Evolutionary conservation across 2,888 invertebrate species (phyloP), one percentile per base, ranked within the genome.

Genomic region (Cylindroiulus punctatus): DNA sequence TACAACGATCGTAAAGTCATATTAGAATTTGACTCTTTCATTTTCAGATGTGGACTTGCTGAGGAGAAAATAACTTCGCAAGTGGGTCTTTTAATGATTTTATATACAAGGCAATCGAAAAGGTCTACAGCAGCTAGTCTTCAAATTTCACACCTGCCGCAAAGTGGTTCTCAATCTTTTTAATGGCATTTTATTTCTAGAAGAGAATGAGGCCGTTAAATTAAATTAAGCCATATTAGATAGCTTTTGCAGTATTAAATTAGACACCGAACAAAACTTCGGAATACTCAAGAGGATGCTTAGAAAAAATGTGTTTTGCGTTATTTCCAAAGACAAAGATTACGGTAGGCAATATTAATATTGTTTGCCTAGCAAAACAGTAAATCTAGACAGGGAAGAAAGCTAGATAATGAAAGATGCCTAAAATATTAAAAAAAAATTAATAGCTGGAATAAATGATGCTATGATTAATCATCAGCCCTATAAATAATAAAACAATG

Each of bases 121-220:
- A 76, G 76, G 76, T 22, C 17, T 30, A 30, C 12, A 76, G 76
- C 12, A 76, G 76, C 30, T 17, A 76, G 30, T 76, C 76, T 76
- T 76, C 76, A 76, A 76, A 30, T 30, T 76, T 76, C 76, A 76
- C 76, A 76, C 76, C 76, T 76, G 76, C 76, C 76, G 76, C 76
- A 76, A 76, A 76, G 76, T 76, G 76, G 76, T 76, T 76, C 76
- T 76, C 76, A 76, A 76, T 76, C 76, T 76, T 76, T 76, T 76
- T 76, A 76, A 76, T 76, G 76, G 76, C 30, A 76, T 76, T 76
- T 76, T 76, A 76, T 76, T 76, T 76, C 76, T 30, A 30, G 76
- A 14, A 26, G 14, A 30, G 76, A 76, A 76, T 76, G 76, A 30
- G 30, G 14, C 76, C 30, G 76, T 76, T 76, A 76, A 76, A 76